phyloP scores from a whole-genome alignment of 1,140 invertebrate genomes.

The Macrosteles quadrilineatus region DNA sequence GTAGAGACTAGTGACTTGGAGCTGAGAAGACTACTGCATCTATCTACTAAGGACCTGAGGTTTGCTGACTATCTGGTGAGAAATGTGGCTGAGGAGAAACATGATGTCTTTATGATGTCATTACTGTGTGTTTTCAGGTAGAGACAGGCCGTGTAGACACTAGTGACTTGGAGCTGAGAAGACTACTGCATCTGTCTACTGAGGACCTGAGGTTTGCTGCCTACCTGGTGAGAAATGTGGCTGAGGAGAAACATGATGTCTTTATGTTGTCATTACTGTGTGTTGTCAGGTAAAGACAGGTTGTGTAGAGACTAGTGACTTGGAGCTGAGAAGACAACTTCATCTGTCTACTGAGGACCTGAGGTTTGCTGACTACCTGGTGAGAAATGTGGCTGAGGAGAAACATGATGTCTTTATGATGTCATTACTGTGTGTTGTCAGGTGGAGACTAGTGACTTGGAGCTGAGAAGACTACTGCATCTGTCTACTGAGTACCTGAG shows the following conservation, averaged over 20 bases:
- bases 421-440: too few relatives aligned
- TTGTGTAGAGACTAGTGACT: constrained; percentile 85
- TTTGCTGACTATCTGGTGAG: constrained; percentile 90
- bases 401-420: constrained; percentile 68
- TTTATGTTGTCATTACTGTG: too few relatives aligned
- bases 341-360: constrained; percentile 93
- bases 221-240: constrained; percentile 84
- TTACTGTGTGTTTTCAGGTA: too few relatives aligned
- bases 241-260: constrained; percentile 67
- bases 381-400: constrained; percentile 79
- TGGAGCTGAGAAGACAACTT: constrained; percentile 78
- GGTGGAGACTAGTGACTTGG: constrained; percentile 77
- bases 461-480: constrained; percentile 78
- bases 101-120: constrained; percentile 67
- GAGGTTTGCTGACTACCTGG: constrained; percentile 87
- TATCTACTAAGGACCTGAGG: constrained; percentile 93
- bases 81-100: constrained; percentile 75
- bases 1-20: constrained; percentile 81
- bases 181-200: constrained; percentile 84
- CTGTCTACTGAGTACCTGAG: constrained; percentile 93
- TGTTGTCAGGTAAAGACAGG: constrained; percentile 71
- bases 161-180: constrained; percentile 78
- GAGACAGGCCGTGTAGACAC: constrained; percentile 93
- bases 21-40: constrained; percentile 75
- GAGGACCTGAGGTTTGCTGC: constrained; percentile 94